Evolutionary conservation across 2,113 vertebrate species (phyloP).

Genomic region (Plotosus lineatus): DNA sequence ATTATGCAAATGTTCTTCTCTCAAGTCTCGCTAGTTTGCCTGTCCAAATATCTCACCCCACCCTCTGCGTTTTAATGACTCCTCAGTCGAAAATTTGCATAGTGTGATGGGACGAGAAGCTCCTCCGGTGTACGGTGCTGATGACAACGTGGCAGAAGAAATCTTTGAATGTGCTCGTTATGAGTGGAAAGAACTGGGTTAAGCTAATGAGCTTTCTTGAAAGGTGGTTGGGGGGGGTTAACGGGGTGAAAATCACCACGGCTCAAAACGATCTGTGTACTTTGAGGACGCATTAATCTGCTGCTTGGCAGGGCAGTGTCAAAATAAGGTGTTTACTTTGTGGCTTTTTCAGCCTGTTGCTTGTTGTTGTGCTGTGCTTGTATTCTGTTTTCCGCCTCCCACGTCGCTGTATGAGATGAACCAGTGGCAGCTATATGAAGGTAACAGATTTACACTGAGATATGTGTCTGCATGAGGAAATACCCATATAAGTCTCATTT

Average conservation of each 20-base stretch:
- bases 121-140: constrained; percentile 21
- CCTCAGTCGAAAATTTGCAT: constrained; percentile 39
- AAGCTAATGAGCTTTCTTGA: constrained; percentile 41
- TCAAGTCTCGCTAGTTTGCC: not conserved
- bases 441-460: constrained; percentile 14
- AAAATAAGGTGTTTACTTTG: not conserved
- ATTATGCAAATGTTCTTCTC: constrained; percentile 1
- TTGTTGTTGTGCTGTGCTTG: not conserved
- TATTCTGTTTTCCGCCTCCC: constrained; percentile 3
- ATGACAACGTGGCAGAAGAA: not conserved
- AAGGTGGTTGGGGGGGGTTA: constrained; percentile 27
- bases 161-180: constrained; percentile 25
- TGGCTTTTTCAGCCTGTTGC: not conserved
- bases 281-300: constrained; percentile 19
- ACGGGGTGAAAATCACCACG: constrained; percentile 27
- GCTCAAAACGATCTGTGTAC: constrained; percentile 13
- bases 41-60: constrained; percentile 24
- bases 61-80: constrained; percentile 29
- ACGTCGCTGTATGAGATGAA: not conserved
- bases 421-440: not conserved
- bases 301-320: not conserved
- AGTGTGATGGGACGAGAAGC: constrained; percentile 11
- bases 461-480: not conserved
- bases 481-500: not conserved
- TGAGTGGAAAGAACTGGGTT: constrained; percentile 25